phyloP scores from a whole-genome alignment of 2,888 invertebrate species.

The Dryobota labecula region DNA sequence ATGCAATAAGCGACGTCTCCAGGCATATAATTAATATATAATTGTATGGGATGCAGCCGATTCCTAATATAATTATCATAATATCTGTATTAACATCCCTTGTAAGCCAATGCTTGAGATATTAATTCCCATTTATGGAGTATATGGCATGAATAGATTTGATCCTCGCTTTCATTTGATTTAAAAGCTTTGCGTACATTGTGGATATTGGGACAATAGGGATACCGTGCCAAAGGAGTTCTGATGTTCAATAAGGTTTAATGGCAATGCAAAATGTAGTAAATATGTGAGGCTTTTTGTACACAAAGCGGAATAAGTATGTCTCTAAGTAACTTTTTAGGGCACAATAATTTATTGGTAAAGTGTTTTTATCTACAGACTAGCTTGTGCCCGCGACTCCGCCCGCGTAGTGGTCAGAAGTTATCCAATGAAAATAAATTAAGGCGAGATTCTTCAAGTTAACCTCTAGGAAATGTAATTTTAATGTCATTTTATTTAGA shows the following conservation, averaged over 20 bases:
- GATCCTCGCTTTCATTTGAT: slow-evolving; percentile 13
- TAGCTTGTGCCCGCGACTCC: no score
- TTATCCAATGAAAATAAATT: no score
- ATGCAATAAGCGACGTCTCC: neutral
- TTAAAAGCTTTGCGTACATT: slow-evolving; percentile 18
- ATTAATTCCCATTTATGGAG: slow-evolving; percentile 20
- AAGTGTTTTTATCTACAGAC: no score
- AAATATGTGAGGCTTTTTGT: neutral
- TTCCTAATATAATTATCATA: slow-evolving; percentile 13
- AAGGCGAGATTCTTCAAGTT: no score
- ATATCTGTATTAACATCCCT: slow-evolving; percentile 6
- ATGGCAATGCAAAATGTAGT: slow-evolving; percentile 11
- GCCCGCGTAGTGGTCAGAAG: no score
- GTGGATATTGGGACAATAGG: slow-evolving; percentile 24
- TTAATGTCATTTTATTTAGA: no score
- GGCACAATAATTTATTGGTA: neutral
- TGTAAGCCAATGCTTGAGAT: slow-evolving; percentile 2
- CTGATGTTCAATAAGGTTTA: slow-evolving; percentile 9
- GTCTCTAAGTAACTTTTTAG: neutral
- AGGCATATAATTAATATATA: neutral
- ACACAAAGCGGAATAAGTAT: neutral
- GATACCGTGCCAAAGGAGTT: slow-evolving; percentile 18
- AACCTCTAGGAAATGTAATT: no score
- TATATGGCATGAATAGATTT: slow-evolving; percentile 13
- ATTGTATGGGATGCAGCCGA: neutral